Conservation (phyloP, 2,888 invertebrate genomes). For the Perdita meconis region DNA sequence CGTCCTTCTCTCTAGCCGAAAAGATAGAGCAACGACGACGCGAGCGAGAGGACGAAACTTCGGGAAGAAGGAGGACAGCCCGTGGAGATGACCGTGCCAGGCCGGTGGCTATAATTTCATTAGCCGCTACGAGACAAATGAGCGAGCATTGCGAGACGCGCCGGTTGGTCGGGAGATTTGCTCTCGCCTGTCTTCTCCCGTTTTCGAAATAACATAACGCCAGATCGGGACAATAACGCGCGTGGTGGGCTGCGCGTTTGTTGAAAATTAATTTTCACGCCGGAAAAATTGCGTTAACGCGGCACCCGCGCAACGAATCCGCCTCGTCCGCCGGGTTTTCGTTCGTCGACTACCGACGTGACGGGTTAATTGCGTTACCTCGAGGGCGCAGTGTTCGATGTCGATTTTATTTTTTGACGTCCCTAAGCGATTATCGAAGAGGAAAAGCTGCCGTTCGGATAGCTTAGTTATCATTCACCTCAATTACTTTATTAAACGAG, state of each 20-base stretch:
- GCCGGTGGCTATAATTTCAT: conserved; percentile 86
- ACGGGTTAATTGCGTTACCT: too few species aligned
- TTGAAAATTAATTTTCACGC: conserved; percentile 55
- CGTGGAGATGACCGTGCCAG: conserved; percentile 77
- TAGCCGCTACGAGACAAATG: conserved; percentile 86
- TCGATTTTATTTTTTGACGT: too few species aligned
- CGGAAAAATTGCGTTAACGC: conserved; percentile 42
- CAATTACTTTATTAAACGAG: conserved; percentile 55
- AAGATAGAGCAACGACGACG: conserved; percentile 19
- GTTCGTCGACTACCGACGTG: too few species aligned
- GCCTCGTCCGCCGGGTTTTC: too few species aligned
- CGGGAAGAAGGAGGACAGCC: conserved; percentile 60
- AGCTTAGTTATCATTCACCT: conserved; percentile 43
- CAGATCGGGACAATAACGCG: conserved; percentile 54
- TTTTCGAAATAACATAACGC: conserved; percentile 57
- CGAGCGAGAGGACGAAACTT: conserved; percentile 37
- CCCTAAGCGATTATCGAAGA: too few species aligned
- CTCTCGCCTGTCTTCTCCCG: conserved; percentile 47
- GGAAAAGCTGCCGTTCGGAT: too few species aligned
- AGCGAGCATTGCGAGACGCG: conserved; percentile 83
- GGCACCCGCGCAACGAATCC: too few species aligned
- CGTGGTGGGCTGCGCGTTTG: conserved; percentile 27
- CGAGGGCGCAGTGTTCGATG: background rate
- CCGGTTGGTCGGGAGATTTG: conserved; percentile 83
- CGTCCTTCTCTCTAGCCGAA: conserved; percentile 21